These are phyloP conservation scores for Corapipo altera DNA, from an alignment of 2,113 vertebrate genomes.

Conservation along the genomic window DNA sequence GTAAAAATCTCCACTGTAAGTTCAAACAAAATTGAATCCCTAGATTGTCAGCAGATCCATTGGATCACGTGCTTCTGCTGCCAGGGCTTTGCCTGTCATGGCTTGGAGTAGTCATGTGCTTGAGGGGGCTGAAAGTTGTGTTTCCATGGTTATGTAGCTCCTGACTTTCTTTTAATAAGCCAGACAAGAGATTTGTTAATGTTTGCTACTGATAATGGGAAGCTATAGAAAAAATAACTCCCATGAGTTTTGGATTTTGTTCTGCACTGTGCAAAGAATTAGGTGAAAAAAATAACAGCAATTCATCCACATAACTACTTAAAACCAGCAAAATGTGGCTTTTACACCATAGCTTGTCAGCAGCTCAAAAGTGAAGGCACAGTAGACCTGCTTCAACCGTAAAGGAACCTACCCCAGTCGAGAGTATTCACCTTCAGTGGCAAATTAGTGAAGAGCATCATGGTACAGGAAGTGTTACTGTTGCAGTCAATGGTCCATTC, in stretches of 20 bases:
- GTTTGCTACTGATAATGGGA: conserved; percentile 11
- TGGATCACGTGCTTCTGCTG: background rate
- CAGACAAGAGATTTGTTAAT: conserved; percentile 42
- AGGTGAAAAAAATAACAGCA: background rate
- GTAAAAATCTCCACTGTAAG: background rate
- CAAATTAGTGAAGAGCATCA: background rate
- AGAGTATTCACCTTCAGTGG: background rate
- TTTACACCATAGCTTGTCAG: background rate
- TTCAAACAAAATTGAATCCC: background rate
- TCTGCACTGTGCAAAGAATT: background rate
- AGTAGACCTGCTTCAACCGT: background rate
- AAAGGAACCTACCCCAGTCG: background rate
- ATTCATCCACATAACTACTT: background rate
- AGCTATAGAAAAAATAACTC: background rate
- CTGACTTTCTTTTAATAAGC: conserved; percentile 49
- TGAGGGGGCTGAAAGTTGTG: conserved; percentile 38
- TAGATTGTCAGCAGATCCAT: background rate
- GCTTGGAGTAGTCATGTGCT: conserved; percentile 15
- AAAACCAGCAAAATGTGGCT: background rate
- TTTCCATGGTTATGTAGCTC: conserved; percentile 58
- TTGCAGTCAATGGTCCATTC: background rate
- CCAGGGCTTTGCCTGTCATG: background rate
- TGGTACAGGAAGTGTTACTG: background rate
- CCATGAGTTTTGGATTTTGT: background rate
- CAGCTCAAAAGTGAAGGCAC: background rate